Evolutionary conservation across 2,797 vertebrate species (phyloP).

Genomic region (Enteromius viviparus): DNA sequence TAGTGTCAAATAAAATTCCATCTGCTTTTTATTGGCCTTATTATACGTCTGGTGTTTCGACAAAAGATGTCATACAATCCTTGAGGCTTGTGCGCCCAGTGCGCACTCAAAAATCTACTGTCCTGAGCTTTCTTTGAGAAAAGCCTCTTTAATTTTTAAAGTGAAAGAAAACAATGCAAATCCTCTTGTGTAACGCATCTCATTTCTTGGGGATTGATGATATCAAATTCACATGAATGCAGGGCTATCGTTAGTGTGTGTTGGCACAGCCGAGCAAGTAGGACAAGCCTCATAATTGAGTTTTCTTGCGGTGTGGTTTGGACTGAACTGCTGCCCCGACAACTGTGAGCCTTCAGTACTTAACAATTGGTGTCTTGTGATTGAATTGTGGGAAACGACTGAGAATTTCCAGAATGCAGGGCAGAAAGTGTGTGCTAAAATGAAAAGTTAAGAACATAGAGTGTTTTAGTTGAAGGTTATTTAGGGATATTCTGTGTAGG

Average conservation of each 20-base stretch:
- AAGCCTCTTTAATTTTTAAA: constrained; percentile 39
- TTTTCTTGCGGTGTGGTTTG: constrained; percentile 29
- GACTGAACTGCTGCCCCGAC: constrained; percentile 20
- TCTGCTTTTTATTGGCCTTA: constrained; percentile 53
- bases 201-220: constrained; percentile 24
- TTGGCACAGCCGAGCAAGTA: constrained; percentile 10
- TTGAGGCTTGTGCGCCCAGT: constrained; percentile 34
- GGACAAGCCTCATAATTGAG: constrained; percentile 28
- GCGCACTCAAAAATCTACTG: constrained; percentile 55
- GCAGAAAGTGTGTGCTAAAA: constrained; percentile 41
- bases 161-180: constrained; percentile 57
- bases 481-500: constrained; percentile 3
- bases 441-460: not conserved
- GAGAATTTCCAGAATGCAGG: constrained; percentile 57
- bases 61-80: constrained; percentile 58
- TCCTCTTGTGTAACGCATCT: constrained; percentile 16
- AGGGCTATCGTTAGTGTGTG: constrained; percentile 17
- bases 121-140: constrained; percentile 58
- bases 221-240: constrained; percentile 53
- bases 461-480: constrained; percentile 7
- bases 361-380: constrained; percentile 59
- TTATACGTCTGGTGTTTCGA: constrained; percentile 36
- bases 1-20: constrained; percentile 38
- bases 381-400: constrained; percentile 60
- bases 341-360: constrained; percentile 46